These are phyloP conservation scores for Fragum fragum DNA, from an alignment of 2,888 invertebrate species.

Conservation along the genomic window DNA sequence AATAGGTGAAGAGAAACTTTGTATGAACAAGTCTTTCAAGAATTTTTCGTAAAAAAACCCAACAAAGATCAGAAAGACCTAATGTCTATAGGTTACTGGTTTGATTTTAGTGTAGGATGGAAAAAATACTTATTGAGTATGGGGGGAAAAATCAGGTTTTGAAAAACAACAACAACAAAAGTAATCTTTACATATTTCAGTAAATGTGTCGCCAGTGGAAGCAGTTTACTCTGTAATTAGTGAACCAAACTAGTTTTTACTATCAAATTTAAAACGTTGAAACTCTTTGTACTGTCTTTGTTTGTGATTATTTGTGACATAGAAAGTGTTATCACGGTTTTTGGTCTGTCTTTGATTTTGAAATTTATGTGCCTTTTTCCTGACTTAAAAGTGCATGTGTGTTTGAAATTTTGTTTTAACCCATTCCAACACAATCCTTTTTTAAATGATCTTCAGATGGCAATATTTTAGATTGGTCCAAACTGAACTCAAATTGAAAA, in stretches of 20 bases:
- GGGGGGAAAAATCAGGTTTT: too few species aligned
- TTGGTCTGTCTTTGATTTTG: conserved; percentile 11
- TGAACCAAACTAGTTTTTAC: conserved; percentile 33
- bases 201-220: conserved; percentile 12
- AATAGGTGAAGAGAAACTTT: too few species aligned
- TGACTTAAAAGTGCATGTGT: conserved; percentile 2
- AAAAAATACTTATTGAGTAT: too few species aligned
- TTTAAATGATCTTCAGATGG: too few species aligned
- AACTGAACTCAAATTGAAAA: too few species aligned
- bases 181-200: conserved; percentile 6
- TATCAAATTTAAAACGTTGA: conserved; percentile 28
- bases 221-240: conserved; percentile 26
- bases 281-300: conserved; percentile 23
- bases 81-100: too few species aligned
- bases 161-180: neutral
- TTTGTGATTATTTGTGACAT: neutral
- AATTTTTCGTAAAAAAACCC: too few species aligned
- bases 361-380: conserved; percentile 14
- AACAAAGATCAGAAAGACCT: too few species aligned
- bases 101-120: too few species aligned
- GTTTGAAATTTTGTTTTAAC: neutral
- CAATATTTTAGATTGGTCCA: too few species aligned
- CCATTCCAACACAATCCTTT: conserved; percentile 16
- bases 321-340: conserved; percentile 3
- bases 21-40: too few species aligned